Percentiles rank a stretch among this genome's conserved stretches.
Evolutionary conservation across 2,113 vertebrate genomes (phyloP).

Genomic region (Nothobranchius furzeri): DNA sequence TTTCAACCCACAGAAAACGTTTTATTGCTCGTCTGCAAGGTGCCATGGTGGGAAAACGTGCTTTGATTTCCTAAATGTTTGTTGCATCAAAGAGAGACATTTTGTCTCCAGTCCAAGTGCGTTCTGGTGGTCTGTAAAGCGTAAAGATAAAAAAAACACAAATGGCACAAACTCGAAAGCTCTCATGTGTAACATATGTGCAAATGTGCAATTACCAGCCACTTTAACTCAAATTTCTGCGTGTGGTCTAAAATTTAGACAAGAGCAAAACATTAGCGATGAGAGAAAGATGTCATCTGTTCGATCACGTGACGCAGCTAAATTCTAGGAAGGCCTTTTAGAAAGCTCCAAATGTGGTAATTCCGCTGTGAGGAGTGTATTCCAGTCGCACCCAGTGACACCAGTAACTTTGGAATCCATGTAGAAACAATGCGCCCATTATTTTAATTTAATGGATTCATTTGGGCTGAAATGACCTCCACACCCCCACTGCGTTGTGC

Average conservation of each 20-base stretch:
- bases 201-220: too few relatives aligned
- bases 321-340: neutral
- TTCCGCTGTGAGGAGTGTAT: slow-evolving; percentile 55
- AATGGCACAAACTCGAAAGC: slow-evolving; percentile 3
- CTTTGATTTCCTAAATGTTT: slow-evolving; percentile 59
- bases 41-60: slow-evolving; percentile 24
- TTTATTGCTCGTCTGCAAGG: slow-evolving; percentile 51
- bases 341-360: slow-evolving; percentile 29
- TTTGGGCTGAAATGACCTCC: slow-evolving; percentile 70
- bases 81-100: slow-evolving; percentile 3
- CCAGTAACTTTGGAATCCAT: slow-evolving; percentile 68
- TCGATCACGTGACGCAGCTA: too few relatives aligned
- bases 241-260: too few relatives aligned
- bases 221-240: too few relatives aligned
- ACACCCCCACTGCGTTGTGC: slow-evolving; percentile 66
- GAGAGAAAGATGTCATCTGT: too few relatives aligned
- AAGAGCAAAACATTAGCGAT: too few relatives aligned
- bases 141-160: slow-evolving; percentile 56
- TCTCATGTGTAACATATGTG: neutral
- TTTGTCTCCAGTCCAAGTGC: neutral
- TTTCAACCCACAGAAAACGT: slow-evolving; percentile 1
- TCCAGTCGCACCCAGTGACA: slow-evolving; percentile 36
- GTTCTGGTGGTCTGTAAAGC: slow-evolving; percentile 32
- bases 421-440: slow-evolving; percentile 71
- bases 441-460: slow-evolving; percentile 80